phyloP scores from a whole-genome alignment of 2,797 vertebrate genomes.

The Halcyon leucocephala region DNA sequence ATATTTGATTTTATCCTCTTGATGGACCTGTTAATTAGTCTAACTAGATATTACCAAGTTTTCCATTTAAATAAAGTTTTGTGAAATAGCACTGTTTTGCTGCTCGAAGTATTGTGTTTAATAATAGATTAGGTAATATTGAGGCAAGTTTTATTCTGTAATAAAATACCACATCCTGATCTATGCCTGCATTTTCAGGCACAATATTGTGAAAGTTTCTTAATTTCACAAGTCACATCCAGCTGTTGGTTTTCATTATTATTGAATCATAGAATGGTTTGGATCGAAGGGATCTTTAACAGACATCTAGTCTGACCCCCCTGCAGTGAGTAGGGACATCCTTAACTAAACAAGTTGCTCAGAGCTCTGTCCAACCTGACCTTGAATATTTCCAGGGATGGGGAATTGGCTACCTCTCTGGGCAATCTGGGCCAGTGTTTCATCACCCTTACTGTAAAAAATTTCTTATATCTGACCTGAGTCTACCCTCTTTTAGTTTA shows the following conservation, averaged over 20 bases:
- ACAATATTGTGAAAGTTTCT: not conserved
- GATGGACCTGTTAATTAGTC: not conserved
- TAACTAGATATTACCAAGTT: not conserved
- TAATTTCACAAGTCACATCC: not conserved
- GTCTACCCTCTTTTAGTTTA: not conserved
- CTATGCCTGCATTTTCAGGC: not conserved
- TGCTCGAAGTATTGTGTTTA: not conserved
- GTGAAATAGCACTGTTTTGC: not conserved
- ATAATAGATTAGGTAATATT: not conserved
- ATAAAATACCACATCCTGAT: not conserved
- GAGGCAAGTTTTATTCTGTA: not conserved
- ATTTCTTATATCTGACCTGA: fast-evolving
- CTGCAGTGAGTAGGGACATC: not conserved
- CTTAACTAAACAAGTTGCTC: not conserved
- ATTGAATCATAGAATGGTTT: not conserved
- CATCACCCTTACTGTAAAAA: not conserved
- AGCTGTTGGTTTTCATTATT: not conserved
- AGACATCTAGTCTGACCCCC: too few relatives aligned
- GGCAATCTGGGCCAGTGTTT: not conserved
- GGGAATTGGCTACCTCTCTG: not conserved
- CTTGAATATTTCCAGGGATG: not conserved
- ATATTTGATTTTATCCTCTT: not conserved
- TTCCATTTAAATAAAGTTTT: not conserved
- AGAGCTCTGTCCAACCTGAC: not conserved
- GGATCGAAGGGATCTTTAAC: not conserved